These are phyloP conservation scores for Urocolius indicus DNA, from an alignment of 2,113 vertebrate species.

Conservation along the genomic window DNA sequence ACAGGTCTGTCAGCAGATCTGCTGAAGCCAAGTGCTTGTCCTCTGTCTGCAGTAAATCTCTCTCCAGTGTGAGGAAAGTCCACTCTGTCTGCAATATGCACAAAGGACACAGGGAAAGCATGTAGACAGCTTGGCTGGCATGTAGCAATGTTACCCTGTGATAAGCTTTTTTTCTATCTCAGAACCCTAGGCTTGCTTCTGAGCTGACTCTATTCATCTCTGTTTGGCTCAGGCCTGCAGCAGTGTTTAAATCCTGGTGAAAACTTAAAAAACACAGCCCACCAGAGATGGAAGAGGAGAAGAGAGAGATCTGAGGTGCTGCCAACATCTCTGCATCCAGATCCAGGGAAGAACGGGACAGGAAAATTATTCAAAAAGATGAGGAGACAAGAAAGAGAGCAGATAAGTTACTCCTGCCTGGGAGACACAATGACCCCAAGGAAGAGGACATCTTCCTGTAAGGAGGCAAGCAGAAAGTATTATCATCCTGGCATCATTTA, in stretches of 20 bases:
- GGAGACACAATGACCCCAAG: not conserved
- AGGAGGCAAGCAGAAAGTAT: not conserved
- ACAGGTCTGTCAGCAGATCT: fast-evolving
- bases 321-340: not conserved
- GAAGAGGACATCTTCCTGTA: not conserved
- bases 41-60: fast-evolving
- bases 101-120: fast-evolving
- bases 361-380: not conserved
- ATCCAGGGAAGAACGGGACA: fast-evolving
- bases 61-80: not conserved
- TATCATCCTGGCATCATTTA: not conserved
- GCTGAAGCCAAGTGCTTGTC: not conserved
- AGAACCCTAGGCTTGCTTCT: not conserved
- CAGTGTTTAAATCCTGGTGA: not conserved
- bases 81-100: fast-evolving
- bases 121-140: fast-evolving
- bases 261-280: not conserved
- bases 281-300: not conserved
- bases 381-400: not conserved
- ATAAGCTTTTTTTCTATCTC: no score
- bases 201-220: not conserved
- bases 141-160: fast-evolving
- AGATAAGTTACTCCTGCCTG: not conserved
- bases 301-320: not conserved
- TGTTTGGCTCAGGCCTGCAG: not conserved